Conservation (phyloP, 2,888 invertebrate species). For the Watsonalla binaria region DNA sequence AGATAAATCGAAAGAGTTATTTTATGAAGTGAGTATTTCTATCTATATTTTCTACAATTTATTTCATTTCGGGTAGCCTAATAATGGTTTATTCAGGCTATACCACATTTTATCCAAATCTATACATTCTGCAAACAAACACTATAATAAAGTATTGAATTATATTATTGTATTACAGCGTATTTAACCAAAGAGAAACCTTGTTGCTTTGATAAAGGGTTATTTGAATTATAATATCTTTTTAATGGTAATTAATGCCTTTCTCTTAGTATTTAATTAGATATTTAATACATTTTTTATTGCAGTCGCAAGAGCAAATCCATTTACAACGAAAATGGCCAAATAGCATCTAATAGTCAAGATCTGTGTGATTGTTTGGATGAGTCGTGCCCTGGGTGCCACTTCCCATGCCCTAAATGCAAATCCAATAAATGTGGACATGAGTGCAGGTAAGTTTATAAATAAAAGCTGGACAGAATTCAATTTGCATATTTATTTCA, state of each 20-base stretch:
- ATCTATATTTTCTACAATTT: neutral
- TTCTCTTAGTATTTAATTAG: slow-evolving; percentile 11
- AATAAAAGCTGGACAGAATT: neutral
- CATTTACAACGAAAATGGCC: slow-evolving; percentile 85
- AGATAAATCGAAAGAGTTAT: slow-evolving; percentile 83
- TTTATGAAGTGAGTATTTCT: slow-evolving; percentile 53
- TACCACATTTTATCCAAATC: too few species aligned
- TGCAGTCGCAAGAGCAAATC: slow-evolving; percentile 75
- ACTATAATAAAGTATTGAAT: too few species aligned
- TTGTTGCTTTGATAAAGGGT: too few species aligned
- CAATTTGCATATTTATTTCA: neutral
- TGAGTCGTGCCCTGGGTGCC: slow-evolving; percentile 88
- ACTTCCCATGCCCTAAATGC: slow-evolving; percentile 88
- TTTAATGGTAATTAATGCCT: neutral
- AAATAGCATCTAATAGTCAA: slow-evolving; percentile 79
- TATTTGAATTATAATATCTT: too few species aligned
- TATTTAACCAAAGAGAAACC: too few species aligned
- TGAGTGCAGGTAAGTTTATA: slow-evolving; percentile 82
- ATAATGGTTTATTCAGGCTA: neutral
- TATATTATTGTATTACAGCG: too few species aligned
- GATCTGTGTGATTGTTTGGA: slow-evolving; percentile 93
- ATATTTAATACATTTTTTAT: slow-evolving; percentile 10
- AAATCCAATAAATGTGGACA: slow-evolving; percentile 86
- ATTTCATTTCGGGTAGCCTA: neutral
- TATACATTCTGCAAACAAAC: too few species aligned